Conservation (phyloP, 2,797 vertebrate genomes). For the Sebastiscus albofasciatus region DNA sequence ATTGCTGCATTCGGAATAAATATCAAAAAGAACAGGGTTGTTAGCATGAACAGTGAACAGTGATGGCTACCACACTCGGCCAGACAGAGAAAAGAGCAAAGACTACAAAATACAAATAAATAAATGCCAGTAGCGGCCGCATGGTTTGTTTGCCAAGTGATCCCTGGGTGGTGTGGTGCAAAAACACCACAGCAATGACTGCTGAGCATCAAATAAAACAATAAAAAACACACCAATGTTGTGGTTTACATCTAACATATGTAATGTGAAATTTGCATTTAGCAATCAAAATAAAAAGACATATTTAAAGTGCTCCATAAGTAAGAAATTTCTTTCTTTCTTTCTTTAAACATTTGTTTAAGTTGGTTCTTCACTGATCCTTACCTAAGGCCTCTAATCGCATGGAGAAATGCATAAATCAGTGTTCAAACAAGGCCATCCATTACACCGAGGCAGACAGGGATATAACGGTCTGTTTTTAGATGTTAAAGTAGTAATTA, state of each 20-base stretch:
- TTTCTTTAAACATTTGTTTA: constrained; percentile 32
- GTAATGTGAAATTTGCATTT: neutral
- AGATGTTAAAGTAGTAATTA: constrained; percentile 77
- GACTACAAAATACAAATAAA: constrained; percentile 24
- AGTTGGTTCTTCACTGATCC: constrained; percentile 49
- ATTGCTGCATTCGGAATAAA: neutral
- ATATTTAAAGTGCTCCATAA: constrained; percentile 7
- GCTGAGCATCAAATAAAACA: neutral
- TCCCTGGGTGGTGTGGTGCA: neutral
- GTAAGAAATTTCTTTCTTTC: constrained; percentile 12
- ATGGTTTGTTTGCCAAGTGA: neutral
- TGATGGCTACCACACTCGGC: neutral
- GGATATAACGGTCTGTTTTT: constrained; percentile 59
- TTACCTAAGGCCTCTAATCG: constrained; percentile 60
- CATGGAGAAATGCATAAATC: constrained; percentile 53
- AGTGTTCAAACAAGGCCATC: constrained; percentile 67
- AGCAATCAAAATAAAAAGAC: neutral
- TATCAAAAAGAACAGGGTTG: neutral
- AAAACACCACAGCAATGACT: neutral
- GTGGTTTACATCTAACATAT: neutral
- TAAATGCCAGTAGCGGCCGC: neutral
- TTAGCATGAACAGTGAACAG: neutral
- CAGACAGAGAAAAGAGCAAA: neutral
- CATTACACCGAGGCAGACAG: constrained; percentile 60
- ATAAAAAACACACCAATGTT: neutral